Evolutionary conservation across 2,113 vertebrate genomes (phyloP).

Genomic region (Tragelaphus strepsiceros): DNA sequence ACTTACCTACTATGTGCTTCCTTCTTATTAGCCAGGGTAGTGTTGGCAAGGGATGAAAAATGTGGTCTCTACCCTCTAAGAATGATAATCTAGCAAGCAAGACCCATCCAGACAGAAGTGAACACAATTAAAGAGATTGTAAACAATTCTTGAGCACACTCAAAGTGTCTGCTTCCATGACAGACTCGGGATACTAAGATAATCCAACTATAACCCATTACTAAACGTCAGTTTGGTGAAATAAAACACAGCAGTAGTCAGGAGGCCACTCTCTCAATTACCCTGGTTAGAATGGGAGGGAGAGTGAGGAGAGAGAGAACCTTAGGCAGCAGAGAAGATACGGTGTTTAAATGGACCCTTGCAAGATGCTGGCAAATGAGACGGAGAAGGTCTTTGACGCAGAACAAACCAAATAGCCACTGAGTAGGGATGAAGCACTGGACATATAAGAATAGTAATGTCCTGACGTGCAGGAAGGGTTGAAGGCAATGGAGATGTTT

Average conservation of each 20-base stretch:
- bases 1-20: not conserved
- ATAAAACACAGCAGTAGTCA: not conserved
- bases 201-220: not conserved
- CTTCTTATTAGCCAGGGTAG: not conserved
- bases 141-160: not conserved
- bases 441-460: not conserved
- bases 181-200: not conserved
- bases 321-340: not conserved
- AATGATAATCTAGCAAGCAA: not conserved
- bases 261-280: not conserved
- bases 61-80: not conserved
- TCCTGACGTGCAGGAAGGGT: accelerated
- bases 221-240: not conserved
- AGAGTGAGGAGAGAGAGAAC: not conserved
- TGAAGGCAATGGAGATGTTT: not conserved
- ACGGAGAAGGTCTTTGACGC: not conserved
- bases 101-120: not conserved
- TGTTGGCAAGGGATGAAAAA: not conserved
- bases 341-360: not conserved
- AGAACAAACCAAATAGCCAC: not conserved
- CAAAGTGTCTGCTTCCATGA: not conserved
- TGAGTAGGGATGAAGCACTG: not conserved
- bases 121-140: not conserved
- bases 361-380: not conserved
- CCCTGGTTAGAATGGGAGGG: not conserved